Evolutionary conservation across 2,888 invertebrate genomes (phyloP), one percentile per base, ranked within the genome.

Genomic region (Polyploca ridens): DNA sequence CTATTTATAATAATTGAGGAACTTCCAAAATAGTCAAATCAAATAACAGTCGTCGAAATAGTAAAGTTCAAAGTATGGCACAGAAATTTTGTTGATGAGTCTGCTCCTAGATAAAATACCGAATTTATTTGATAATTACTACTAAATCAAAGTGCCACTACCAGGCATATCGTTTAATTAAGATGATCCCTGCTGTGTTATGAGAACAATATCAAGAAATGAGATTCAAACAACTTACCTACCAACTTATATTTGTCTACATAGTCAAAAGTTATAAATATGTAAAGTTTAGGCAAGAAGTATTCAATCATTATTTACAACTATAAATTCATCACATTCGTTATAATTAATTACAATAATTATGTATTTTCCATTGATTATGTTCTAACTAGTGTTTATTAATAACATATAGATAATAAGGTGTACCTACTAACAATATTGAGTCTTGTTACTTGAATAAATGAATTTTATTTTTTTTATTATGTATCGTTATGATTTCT

Each of bases 201-300:
- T 44, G 10, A 41, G 1, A 41, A 14, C n/a, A 14, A 44, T 44
- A 14, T 49, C 11, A 49, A 14, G 16, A 49, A 49, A 19, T 16
- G 54, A 54, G 54, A 54, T 54, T 54, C 10, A 19, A 54, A 54
- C 3, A 54, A 54, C n/a, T 46, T 46, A 46, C 46, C n/a, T 46
- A 46, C 46, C 14, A 46, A 46, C 46, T n/a, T 46, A 46, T 46
- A 5, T 49, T 19, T 19, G 10, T n/a, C 54, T 54, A 54, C 10
- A 10, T 54, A 54, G 14, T 14, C n/a, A 3, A 19, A 54, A 54
- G 46, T 46, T 54, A 54, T 46, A 46, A 19, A 54, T 71, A 69
- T 66, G 68, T 67, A 68, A 68, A 16, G 64, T 63, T 19, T 66
- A 67, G 72, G 68, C 69, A 74, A 70, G 72, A 27, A 70, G 64